Evolutionary conservation across 2,113 vertebrate genomes (phyloP).

Genomic region (Rallus limicola): DNA sequence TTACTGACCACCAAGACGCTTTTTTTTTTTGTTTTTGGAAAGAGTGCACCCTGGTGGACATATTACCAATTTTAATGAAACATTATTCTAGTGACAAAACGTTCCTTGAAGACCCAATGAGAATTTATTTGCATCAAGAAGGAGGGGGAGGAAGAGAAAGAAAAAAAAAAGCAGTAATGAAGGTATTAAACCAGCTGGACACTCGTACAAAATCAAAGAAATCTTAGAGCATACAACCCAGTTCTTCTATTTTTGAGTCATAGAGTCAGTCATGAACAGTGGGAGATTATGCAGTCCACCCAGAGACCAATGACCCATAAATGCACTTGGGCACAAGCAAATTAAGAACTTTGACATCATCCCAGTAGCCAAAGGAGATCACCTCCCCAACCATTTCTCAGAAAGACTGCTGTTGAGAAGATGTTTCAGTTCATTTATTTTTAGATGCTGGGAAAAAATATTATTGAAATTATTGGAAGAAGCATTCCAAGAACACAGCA

Average conservation of each 20-base stretch:
- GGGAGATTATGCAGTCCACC: not conserved
- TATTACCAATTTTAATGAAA: slow-evolving; percentile 1
- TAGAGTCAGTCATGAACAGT: not conserved
- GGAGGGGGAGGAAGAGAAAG: not conserved
- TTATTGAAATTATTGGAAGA: not conserved
- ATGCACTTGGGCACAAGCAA: not conserved
- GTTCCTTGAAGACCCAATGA: not conserved
- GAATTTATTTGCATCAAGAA: not conserved
- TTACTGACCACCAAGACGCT: not conserved
- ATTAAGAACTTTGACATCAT: not conserved
- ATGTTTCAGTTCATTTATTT: not conserved
- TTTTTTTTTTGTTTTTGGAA: not conserved
- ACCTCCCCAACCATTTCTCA: not conserved
- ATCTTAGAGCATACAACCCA: not conserved
- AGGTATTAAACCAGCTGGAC: not conserved
- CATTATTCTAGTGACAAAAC: not conserved
- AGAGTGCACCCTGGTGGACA: slow-evolving; percentile 39
- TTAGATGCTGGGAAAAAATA: not conserved
- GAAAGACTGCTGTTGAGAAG: not conserved
- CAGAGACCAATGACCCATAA: not conserved
- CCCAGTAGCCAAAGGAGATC: not conserved
- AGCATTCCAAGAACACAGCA: not conserved
- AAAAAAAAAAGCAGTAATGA: not conserved
- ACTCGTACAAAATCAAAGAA: not conserved
- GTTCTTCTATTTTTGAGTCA: not conserved